Evolutionary conservation across 2,888 invertebrate genomes (phyloP), one percentile per base, ranked within the genome.

Genomic region (Sminthurides aquaticus): DNA sequence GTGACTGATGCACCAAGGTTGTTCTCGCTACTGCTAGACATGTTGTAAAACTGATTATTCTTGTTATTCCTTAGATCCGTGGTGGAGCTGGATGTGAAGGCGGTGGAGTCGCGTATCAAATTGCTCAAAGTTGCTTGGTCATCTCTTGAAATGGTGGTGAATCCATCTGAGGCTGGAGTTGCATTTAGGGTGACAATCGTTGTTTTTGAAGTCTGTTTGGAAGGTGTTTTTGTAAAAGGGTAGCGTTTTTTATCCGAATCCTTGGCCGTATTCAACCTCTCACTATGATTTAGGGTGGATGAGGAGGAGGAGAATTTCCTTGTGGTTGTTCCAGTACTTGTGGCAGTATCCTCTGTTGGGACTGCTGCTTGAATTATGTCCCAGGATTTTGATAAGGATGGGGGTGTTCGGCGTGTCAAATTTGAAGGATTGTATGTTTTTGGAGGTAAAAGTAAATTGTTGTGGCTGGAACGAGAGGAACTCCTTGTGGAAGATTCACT

Each of bases 321-420:
- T 54, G 66, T 68, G 26, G 66, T 64, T n/a, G 58, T 65, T 65
- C 66, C 62, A 52, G 20, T 20, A 52, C 22, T 52, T 15, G 52
- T 52, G 5, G 18, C 22, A 22, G 5, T 54, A 64, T 25, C 56
- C 59, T 57, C 57, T 63, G 61, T 49, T 64, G 54, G 60, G 69
- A 57, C 49, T 24, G 64, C 64, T 61, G 60, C 68, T 68, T 73
- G 70, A 25, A 73, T 64, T 2, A 74, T 49, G 54, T 71, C 71
- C 72, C 71, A 72, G 1, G 74, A 70, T 22, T 67, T 64, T 24
- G 70, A 69, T 3, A 67, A 34, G 3, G 65, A 58, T 2, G 58
- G 55, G 2, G 68, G 66, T 26, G 66, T 56, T 22, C 61, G 29
- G 49, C 63, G 52, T n/a, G 55, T 11, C 11, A 60, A 54, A 29